phyloP scores from a whole-genome alignment of 37 sponge, comb jelly and placozoan genomes.

The Ephydatia muelleri region DNA sequence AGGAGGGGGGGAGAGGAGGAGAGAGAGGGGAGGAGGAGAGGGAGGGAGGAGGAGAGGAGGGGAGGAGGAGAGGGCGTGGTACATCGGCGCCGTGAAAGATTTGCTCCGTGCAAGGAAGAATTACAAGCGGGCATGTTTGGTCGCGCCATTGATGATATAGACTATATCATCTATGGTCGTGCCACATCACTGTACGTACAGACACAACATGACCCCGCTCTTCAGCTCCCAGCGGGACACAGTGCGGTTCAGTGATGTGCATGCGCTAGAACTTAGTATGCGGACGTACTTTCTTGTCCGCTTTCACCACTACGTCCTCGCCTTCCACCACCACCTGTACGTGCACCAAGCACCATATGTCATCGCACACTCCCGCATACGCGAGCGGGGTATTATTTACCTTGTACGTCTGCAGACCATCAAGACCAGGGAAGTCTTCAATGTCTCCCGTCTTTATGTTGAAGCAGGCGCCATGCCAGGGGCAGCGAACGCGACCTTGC shows the following conservation, averaged over 20 bases:
- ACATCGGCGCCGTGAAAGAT: no score
- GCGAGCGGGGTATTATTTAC: background rate
- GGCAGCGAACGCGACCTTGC: conserved; percentile 84
- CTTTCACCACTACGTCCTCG: conserved; percentile 59
- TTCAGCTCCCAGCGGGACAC: no score
- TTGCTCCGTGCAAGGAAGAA: no score
- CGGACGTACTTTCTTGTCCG: conserved; percentile 40
- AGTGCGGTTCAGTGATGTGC: no score
- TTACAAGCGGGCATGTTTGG: no score
- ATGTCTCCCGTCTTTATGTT: conserved; percentile 88
- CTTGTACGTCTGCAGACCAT: conserved; percentile 64
- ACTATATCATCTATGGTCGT: no score
- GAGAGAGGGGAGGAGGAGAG: background rate
- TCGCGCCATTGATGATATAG: no score
- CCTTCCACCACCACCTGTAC: conserved; percentile 53
- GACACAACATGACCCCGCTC: no score
- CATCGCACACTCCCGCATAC: background rate
- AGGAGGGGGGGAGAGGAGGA: background rate
- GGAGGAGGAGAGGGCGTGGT: background rate
- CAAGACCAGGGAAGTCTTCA: conserved; percentile 95
- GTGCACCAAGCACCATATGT: background rate
- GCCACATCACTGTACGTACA: no score
- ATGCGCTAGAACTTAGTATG: background rate
- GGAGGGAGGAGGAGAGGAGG: background rate
- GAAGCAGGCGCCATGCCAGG: conserved; percentile 98